Conservation (phyloP, 2,113 vertebrate species). For the Brachyistius frenatus region DNA sequence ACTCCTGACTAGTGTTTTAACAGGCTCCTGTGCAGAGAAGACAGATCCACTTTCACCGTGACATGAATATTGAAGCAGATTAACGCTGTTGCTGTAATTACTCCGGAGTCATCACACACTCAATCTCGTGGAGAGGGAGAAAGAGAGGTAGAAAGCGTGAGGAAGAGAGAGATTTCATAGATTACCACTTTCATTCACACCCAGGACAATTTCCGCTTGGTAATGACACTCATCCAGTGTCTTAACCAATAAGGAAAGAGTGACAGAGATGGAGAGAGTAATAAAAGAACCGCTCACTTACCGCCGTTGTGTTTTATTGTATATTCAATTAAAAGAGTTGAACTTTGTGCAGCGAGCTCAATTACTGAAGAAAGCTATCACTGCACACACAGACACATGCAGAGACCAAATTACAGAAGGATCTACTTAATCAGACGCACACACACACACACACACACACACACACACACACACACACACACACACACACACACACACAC, state of each 20-base stretch:
- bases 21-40: conserved; percentile 35
- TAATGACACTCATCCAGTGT: conserved; percentile 68
- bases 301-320: conserved; percentile 54
- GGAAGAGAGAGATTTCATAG: conserved; percentile 63
- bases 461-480: conserved; percentile 14
- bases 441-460: neutral
- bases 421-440: too few relatives aligned
- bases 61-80: conserved; percentile 72
- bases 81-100: conserved; percentile 77
- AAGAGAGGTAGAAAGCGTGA: conserved; percentile 6
- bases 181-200: conserved; percentile 62
- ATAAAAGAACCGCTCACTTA: conserved; percentile 51
- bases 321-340: conserved; percentile 74
- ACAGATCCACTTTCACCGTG: conserved; percentile 50
- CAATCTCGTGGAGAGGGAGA: conserved; percentile 29
- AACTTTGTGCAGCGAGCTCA: conserved; percentile 46
- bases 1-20: conserved; percentile 31
- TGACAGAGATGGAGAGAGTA: conserved; percentile 58
- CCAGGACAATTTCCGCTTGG: conserved; percentile 65
- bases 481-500: conserved; percentile 14
- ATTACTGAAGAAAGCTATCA: conserved; percentile 50
- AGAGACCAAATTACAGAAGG: neutral
- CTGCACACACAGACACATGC: conserved; percentile 1
- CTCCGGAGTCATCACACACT: conserved; percentile 63
- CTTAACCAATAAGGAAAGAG: conserved; percentile 62